These are phyloP conservation scores for Bubo bubo DNA, from an alignment of 2,113 vertebrate genomes.

Conservation along the genomic window DNA sequence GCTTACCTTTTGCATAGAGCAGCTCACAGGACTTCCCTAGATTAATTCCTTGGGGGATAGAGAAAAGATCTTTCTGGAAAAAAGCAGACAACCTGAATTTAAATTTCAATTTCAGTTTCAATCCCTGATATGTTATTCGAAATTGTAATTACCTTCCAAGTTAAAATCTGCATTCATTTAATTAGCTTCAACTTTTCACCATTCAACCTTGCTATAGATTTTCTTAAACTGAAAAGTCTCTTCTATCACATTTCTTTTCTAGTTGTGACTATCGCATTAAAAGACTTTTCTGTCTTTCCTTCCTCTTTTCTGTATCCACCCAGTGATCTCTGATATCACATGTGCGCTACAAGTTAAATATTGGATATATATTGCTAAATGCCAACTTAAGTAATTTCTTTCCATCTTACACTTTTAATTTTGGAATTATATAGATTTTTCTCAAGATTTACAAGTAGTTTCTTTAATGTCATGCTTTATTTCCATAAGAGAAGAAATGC, in stretches of 20 bases:
- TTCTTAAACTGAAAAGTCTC: background rate
- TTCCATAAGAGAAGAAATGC: background rate
- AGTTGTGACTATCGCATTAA: background rate
- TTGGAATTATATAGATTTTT: background rate
- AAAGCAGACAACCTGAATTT: background rate
- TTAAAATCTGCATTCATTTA: background rate
- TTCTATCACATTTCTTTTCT: background rate
- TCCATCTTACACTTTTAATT: background rate
- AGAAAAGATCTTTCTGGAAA: background rate
- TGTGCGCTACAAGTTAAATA: background rate
- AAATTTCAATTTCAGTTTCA: background rate
- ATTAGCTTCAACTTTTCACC: background rate
- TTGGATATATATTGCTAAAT: background rate
- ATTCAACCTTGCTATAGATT: background rate
- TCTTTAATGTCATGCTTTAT: background rate
- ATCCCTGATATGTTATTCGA: background rate
- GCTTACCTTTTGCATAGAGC: background rate
- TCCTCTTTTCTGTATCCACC: background rate
- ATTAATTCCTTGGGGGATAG: accelerated
- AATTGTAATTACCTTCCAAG: background rate
- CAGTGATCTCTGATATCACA: background rate
- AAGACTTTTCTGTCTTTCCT: background rate
- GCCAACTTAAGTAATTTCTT: background rate
- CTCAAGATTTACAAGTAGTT: background rate
- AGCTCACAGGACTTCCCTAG: background rate